These are phyloP conservation scores for Telenomus remus DNA, from an alignment of 1,140 invertebrate species.

Conservation along the genomic window DNA sequence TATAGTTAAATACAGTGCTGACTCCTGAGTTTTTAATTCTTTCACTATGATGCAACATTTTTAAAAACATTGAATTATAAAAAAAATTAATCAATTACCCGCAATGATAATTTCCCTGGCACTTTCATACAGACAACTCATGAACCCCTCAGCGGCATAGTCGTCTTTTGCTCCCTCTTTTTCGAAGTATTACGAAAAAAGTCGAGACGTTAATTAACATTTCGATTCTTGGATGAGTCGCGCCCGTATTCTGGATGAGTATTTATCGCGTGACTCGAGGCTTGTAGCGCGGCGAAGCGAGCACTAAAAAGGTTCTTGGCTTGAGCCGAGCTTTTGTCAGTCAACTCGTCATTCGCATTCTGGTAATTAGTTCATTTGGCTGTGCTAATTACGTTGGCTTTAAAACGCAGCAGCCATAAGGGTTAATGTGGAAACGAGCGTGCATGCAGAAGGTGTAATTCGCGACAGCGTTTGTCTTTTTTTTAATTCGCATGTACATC, in stretches of 20 bases:
- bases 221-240: conserved; percentile 63
- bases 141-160: conserved; percentile 12
- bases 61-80: too few relatives aligned
- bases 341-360: conserved; percentile 67
- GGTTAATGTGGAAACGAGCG: conserved; percentile 49
- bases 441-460: conserved; percentile 30
- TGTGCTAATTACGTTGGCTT: conserved; percentile 72
- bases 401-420: conserved; percentile 60
- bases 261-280: conserved; percentile 46
- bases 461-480: conserved; percentile 36
- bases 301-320: conserved; percentile 48
- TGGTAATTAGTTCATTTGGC: conserved; percentile 74
- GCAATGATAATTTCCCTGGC: neutral
- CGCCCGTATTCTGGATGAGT: conserved; percentile 32
- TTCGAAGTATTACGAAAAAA: conserved; percentile 19
- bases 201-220: conserved; percentile 67
- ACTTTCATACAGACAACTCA: conserved; percentile 1
- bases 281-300: conserved; percentile 37
- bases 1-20: too few relatives aligned
- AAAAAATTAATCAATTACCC: conserved; percentile 10
- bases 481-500: conserved; percentile 1
- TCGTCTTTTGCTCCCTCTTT: conserved; percentile 23
- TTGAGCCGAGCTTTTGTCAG: conserved; percentile 64
- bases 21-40: too few relatives aligned
- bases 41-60: too few relatives aligned